Evolutionary conservation across 2,888 invertebrate genomes (phyloP), one percentile per base, ranked within the genome.

Genomic region (Flexamia atlantica): DNA sequence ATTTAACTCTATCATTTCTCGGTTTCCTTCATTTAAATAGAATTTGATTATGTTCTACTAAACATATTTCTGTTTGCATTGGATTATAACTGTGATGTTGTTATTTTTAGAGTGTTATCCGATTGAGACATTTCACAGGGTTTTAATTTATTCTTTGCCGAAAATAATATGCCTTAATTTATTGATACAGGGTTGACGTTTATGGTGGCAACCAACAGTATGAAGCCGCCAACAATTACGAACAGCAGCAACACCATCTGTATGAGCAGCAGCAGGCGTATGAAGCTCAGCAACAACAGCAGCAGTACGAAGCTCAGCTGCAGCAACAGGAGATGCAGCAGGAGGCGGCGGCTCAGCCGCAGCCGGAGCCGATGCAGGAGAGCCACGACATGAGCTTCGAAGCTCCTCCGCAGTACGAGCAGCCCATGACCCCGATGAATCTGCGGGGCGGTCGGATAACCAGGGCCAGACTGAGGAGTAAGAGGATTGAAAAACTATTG

Each of bases 401-500:
- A 17, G 88, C 88, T 83, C 76, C 82, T 14, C 83, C 87, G 5
- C 89, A 89, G 50, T 90, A 90, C 84, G 90, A 91, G 60, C 90
- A 89, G 76, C 90, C 90, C 14, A 88, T 89, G 88, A 90, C 90
- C n/a, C 90, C 90, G 17, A 88, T 89, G 0, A 88, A 42, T 88
- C 89, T 20, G 87, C 88, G 72, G 89, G 90, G 86, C 89, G 90
- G 86, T 89, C 85, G 91, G 85, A 90, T 91, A 7, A 91, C 91
- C n/a, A 88, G 91, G 68, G 90, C 91, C 23, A 89, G 91, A 83
- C 87, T 91, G 85, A 88, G 90, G 81, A 90, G 90, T 90, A 88
- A 72, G 86, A 84, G 36, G 36, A n/a, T n/a, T n/a, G n/a, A n/a
- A n/a, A n/a, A n/a, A n/a, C n/a, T n/a, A n/a, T n/a, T n/a, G n/a